phyloP scores from a whole-genome alignment of 2,797 vertebrate species.

The Kryptolebias ocellatus region DNA sequence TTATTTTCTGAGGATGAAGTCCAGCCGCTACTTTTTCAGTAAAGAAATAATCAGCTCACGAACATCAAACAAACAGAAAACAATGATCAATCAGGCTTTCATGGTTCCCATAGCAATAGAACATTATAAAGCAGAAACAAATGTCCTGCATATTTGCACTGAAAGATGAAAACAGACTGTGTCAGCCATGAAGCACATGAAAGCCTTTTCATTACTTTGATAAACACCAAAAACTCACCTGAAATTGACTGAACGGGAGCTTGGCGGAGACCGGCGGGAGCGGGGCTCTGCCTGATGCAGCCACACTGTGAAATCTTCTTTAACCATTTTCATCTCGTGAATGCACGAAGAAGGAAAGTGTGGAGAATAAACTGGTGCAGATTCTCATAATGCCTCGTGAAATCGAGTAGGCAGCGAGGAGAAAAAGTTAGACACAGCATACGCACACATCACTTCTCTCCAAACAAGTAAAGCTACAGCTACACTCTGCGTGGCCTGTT shows the following conservation, averaged over 20 bases:
- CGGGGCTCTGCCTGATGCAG: conserved; percentile 29
- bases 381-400: conserved; percentile 25
- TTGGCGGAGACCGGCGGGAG: conserved; percentile 25
- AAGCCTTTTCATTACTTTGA: conserved; percentile 58
- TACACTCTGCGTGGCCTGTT: too few species aligned
- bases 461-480: background rate
- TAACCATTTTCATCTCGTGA: conserved; percentile 32
- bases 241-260: conserved; percentile 46
- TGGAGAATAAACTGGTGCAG: conserved; percentile 28
- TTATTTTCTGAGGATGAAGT: conserved; percentile 12
- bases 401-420: conserved; percentile 5
- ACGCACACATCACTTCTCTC: background rate
- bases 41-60: conserved; percentile 23
- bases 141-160: conserved; percentile 37
- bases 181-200: conserved; percentile 57
- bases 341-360: conserved; percentile 28
- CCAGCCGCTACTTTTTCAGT: conserved; percentile 11
- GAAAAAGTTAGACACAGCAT: background rate
- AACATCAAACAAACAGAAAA: conserved; percentile 10
- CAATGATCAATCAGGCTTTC: conserved; percentile 25
- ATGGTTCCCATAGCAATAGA: conserved; percentile 30
- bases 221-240: conserved; percentile 51
- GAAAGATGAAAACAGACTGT: conserved; percentile 53
- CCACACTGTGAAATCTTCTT: conserved; percentile 52
- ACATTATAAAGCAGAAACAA: conserved; percentile 28